Conservation (phyloP, 2,113 vertebrate species). For the Pachycephala philippinensis region DNA sequence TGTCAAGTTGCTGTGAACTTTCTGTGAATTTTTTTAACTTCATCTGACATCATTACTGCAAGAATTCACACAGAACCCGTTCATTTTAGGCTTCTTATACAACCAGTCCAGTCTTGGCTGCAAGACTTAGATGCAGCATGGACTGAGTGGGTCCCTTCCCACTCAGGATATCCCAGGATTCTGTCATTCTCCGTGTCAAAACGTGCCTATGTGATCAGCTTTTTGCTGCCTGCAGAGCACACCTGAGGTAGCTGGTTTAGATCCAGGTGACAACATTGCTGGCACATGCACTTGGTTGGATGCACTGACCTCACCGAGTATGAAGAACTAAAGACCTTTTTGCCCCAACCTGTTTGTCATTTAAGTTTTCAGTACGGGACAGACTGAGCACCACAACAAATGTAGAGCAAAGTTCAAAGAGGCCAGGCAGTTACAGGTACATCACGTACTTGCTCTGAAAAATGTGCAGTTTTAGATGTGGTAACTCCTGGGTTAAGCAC, state of each 20-base stretch:
- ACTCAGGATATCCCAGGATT: neutral
- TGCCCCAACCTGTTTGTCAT: neutral
- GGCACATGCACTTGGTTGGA: neutral
- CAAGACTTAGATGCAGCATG: neutral
- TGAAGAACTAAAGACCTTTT: rapidly evolving
- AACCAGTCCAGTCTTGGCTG: neutral
- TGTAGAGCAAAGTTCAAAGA: rapidly evolving
- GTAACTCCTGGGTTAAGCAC: neutral
- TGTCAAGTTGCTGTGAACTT: neutral
- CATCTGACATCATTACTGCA: neutral
- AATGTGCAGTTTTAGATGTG: neutral
- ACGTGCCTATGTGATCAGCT: rapidly evolving
- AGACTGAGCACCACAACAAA: neutral
- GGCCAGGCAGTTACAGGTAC: neutral
- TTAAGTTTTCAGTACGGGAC: neutral
- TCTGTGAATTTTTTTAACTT: neutral
- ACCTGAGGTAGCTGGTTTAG: neutral
- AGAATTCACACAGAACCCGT: neutral
- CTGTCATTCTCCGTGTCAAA: neutral
- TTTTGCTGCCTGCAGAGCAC: neutral
- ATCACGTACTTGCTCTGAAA: neutral
- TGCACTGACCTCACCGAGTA: neutral
- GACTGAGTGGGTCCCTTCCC: neutral
- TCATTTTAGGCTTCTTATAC: neutral
- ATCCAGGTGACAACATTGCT: rapidly evolving